These are phyloP conservation scores for Macquaria ambigua DNA, from an alignment of 2,113 vertebrate genomes.

Conservation along the genomic window DNA sequence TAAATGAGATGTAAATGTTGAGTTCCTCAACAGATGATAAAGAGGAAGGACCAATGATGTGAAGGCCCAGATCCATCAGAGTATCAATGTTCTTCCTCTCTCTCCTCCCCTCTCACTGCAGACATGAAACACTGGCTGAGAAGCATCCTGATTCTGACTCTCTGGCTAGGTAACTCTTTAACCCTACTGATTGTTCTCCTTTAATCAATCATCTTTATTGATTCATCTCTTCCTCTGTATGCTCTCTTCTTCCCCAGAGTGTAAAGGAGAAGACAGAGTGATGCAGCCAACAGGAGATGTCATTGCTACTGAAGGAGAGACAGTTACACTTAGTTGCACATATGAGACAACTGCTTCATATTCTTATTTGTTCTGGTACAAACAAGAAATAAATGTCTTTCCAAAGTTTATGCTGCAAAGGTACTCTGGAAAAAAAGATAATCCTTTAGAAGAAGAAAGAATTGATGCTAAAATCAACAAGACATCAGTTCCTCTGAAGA, in stretches of 20 bases:
- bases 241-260: slow-evolving; percentile 36
- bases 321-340: neutral
- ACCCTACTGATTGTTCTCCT: slow-evolving; percentile 15
- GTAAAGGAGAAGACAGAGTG: slow-evolving; percentile 11
- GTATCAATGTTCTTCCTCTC: no score
- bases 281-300: slow-evolving; percentile 1
- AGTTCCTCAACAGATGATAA: no score
- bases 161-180: slow-evolving; percentile 12
- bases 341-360: rapidly evolving
- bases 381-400: no score
- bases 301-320: slow-evolving; percentile 14
- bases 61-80: no score
- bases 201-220: slow-evolving; percentile 5
- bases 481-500: slow-evolving; percentile 18
- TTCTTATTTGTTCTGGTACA: slow-evolving; percentile 2
- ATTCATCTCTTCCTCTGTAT: neutral
- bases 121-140: neutral
- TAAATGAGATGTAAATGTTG: no score
- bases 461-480: no score
- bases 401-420: no score
- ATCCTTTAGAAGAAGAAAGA: no score
- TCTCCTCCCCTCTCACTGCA: no score
- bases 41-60: no score
- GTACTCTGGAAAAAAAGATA: no score
- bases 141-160: slow-evolving; percentile 23